phyloP scores from a whole-genome alignment of 2,113 vertebrate species.

The Sphyrna mokarran region DNA sequence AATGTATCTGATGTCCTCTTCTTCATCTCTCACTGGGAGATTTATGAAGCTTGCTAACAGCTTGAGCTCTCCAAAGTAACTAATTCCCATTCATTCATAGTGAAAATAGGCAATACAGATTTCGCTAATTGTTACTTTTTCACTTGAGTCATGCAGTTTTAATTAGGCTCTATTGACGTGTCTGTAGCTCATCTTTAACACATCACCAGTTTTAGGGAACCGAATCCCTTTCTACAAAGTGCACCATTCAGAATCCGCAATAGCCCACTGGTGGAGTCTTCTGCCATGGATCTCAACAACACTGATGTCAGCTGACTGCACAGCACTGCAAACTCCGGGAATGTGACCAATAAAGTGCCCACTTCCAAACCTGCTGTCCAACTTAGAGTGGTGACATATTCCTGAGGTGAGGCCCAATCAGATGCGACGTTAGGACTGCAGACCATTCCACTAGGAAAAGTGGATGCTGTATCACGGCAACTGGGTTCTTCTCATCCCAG shows the following conservation, averaged over 20 bases:
- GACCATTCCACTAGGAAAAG: too few relatives aligned
- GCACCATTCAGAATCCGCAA: not conserved
- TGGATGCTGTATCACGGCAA: too few relatives aligned
- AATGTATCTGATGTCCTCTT: not conserved
- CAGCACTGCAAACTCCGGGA: too few relatives aligned
- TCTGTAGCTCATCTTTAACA: not conserved
- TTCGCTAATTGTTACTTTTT: not conserved
- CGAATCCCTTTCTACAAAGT: not conserved
- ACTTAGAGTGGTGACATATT: too few relatives aligned
- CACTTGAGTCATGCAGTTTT: not conserved
- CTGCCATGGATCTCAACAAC: too few relatives aligned
- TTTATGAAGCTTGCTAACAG: not conserved
- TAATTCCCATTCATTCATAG: not conserved
- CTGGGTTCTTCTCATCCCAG: too few relatives aligned
- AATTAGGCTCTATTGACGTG: not conserved
- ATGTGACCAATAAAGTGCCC: too few relatives aligned
- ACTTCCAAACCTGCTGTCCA: too few relatives aligned
- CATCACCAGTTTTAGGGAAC: not conserved
- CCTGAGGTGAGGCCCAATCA: too few relatives aligned
- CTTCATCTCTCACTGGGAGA: not conserved
- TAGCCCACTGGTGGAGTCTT: too few relatives aligned
- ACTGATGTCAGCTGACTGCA: too few relatives aligned
- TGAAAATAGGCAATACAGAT: not conserved
- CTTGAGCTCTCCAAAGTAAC: not conserved
- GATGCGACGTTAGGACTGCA: too few relatives aligned